Conservation (phyloP, 2,113 vertebrate genomes). For the Mustela nigripes region DNA sequence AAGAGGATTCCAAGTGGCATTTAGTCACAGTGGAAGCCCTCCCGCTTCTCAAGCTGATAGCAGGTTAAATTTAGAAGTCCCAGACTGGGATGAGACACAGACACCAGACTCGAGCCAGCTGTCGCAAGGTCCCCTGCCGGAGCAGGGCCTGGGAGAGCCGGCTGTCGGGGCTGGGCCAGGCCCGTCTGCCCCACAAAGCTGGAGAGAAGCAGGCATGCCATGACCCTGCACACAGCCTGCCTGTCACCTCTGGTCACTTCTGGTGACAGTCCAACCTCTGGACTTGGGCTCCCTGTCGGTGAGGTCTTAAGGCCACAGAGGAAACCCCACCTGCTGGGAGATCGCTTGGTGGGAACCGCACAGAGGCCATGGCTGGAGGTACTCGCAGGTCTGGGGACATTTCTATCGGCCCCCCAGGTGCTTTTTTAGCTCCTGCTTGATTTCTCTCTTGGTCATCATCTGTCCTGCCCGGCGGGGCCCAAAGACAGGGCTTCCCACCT, state of each 20-base stretch:
- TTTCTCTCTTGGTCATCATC: background rate
- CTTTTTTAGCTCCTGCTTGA: background rate
- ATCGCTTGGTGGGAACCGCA: too few relatives aligned
- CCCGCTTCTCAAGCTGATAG: conserved; percentile 74
- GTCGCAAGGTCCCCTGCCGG: conserved; percentile 48
- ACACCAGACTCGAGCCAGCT: conserved; percentile 73
- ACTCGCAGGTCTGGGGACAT: accelerated
- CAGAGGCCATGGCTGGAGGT: background rate
- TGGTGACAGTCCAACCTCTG: accelerated
- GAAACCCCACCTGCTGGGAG: background rate
- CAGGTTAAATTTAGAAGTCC: conserved; percentile 86
- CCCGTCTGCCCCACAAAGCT: background rate
- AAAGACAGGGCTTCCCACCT: background rate
- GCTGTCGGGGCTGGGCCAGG: background rate
- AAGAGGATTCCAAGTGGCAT: conserved; percentile 69
- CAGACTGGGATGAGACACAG: conserved; percentile 63
- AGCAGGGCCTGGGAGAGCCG: accelerated
- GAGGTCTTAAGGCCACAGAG: background rate
- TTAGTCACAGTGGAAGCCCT: conserved; percentile 76
- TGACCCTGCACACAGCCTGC: background rate
- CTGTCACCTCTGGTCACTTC: background rate
- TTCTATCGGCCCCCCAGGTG: accelerated
- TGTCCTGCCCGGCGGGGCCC: background rate
- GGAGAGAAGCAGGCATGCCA: background rate
- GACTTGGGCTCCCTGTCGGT: background rate